A percentile compares a stretch with the other conserved stretches of the same genome.
Evolutionary conservation across 2,113 vertebrate genomes (phyloP).

Genomic region (Lasiurus borealis): DNA sequence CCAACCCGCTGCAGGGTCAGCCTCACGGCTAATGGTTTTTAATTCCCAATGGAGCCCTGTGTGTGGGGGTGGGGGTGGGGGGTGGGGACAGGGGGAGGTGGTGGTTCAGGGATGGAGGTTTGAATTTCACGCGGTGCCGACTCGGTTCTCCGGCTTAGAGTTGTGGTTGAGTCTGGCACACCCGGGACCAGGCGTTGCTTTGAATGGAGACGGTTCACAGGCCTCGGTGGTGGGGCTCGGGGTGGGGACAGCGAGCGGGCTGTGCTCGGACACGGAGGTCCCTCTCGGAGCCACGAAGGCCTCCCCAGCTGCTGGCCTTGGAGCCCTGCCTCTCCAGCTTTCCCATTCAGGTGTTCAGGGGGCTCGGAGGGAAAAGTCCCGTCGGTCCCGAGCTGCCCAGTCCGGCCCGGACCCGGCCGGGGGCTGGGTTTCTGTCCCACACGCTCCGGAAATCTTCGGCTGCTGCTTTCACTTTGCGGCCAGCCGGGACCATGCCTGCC

Average conservation of each 20-base stretch:
- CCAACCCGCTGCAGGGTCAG: background rate
- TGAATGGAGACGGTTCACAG: conserved; percentile 25
- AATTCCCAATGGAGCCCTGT: background rate
- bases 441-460: background rate
- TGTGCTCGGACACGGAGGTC: too few relatives aligned
- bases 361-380: background rate
- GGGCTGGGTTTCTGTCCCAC: background rate
- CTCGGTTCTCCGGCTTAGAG: background rate
- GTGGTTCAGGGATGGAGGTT: fast-evolving
- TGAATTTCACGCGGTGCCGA: background rate
- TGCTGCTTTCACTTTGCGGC: background rate
- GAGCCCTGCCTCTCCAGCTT: background rate
- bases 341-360: background rate
- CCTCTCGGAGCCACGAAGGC: background rate
- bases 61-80: background rate
- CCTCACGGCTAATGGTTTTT: background rate
- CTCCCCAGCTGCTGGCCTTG: background rate
- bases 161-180: background rate
- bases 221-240: background rate
- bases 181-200: fast-evolving
- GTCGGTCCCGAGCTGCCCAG: background rate
- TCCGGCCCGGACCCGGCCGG: background rate
- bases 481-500: fast-evolving
- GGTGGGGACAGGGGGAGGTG: fast-evolving
- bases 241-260: background rate